A percentile compares a stretch with the other conserved stretches of the same genome.
Evolutionary conservation across 2,113 vertebrate species (phyloP).

Genomic region (Pseudorhombus dupliciocellatus): DNA sequence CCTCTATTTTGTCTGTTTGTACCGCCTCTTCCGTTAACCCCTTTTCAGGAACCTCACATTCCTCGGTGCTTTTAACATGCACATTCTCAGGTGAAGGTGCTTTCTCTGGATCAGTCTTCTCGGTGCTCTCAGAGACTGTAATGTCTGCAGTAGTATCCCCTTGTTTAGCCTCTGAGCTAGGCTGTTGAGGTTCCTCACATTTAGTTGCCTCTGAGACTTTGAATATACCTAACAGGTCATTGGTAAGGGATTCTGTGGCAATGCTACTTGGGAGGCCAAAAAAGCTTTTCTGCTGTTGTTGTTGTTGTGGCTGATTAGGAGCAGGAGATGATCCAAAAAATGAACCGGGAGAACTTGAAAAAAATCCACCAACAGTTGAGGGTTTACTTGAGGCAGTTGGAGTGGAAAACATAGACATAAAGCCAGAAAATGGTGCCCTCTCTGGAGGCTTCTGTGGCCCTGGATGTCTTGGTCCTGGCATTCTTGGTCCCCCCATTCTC

Average conservation of each 20-base stretch:
- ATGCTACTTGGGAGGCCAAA: conserved; percentile 83
- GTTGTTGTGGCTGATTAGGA: conserved; percentile 56
- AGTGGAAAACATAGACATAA: conserved; percentile 91
- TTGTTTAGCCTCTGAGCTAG: conserved; percentile 24
- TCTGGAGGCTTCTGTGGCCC: conserved; percentile 76
- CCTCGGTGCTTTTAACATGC: conserved; percentile 15
- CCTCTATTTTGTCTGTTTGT: conserved; percentile 51
- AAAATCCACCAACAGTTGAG: conserved; percentile 81
- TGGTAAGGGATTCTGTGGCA: conserved; percentile 82
- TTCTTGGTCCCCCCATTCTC: conserved; percentile 53
- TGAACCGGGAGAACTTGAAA: conserved; percentile 82
- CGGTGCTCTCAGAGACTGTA: conserved; percentile 29
- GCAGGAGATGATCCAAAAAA: conserved; percentile 76
- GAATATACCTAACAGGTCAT: conserved; percentile 89
- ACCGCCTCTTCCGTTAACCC: conserved; percentile 53
- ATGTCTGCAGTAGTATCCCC: conserved; percentile 20
- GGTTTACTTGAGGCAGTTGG: conserved; percentile 82
- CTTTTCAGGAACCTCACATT: conserved; percentile 51
- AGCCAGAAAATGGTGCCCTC: conserved; percentile 88
- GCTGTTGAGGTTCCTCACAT: conserved; percentile 57
- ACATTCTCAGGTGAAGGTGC: conserved; percentile 29
- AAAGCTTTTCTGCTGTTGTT: conserved; percentile 85
- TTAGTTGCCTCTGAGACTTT: conserved; percentile 78
- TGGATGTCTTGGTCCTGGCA: conserved; percentile 66
- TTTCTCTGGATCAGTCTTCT: conserved; percentile 44